These are phyloP conservation scores for Probaryconus sp. DNA, from an alignment of 1,140 invertebrate species.

Conservation along the genomic window DNA sequence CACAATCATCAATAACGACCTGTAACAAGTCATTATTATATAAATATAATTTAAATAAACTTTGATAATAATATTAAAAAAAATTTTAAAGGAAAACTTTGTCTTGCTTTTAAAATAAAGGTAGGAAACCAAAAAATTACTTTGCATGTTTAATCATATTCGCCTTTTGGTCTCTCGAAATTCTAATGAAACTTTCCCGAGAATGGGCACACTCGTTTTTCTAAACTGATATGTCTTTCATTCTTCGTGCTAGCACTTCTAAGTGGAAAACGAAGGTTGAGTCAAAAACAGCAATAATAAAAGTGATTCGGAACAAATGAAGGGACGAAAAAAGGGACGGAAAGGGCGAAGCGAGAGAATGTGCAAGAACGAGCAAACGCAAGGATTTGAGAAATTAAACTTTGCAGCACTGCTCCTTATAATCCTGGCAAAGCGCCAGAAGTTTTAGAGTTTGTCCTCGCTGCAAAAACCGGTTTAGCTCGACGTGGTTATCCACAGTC, in stretches of 20 bases:
- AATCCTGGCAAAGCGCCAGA: conserved; percentile 69
- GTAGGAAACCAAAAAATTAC: too few species aligned
- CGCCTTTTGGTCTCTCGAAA: too few species aligned
- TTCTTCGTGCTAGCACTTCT: neutral
- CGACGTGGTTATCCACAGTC: conserved; percentile 53
- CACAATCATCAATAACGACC: too few species aligned
- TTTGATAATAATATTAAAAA: too few species aligned
- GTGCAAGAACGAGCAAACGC: conserved; percentile 43
- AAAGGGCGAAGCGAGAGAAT: conserved; percentile 10
- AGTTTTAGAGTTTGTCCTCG: conserved; percentile 65
- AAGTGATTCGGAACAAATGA: conserved; percentile 48
- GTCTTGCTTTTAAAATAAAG: too few species aligned
- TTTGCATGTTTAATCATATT: too few species aligned
- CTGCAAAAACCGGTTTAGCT: conserved; percentile 63
- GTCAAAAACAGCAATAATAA: conserved; percentile 50
- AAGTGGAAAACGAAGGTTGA: conserved; percentile 22
- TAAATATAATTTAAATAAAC: too few species aligned
- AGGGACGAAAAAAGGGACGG: conserved; percentile 28
- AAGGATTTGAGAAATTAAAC: conserved; percentile 73
- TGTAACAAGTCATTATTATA: too few species aligned
- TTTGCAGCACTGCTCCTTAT: conserved; percentile 66
- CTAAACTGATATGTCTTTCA: too few species aligned
- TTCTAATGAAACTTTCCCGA: too few species aligned
- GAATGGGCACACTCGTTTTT: too few species aligned
- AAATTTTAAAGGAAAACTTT: too few species aligned